A percentile compares a stretch with the other conserved stretches of the same genome.
phyloP scores from a whole-genome alignment of 2,797 vertebrate genomes.

The Graptemys geographica region DNA sequence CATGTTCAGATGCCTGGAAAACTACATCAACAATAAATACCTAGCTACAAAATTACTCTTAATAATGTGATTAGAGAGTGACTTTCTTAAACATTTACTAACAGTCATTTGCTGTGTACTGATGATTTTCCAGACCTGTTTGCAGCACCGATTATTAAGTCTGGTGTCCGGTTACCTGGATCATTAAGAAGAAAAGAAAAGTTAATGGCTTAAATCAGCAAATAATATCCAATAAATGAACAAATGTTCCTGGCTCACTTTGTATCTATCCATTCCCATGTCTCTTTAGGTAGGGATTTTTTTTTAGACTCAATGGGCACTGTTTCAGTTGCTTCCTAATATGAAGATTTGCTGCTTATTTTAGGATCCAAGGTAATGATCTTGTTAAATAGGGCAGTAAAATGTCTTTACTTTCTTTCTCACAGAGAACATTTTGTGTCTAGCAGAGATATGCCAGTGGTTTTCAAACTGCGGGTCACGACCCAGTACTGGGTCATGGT shows the following conservation, averaged over 20 bases:
- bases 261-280: background rate
- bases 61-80: background rate
- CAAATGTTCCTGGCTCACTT: background rate
- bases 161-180: background rate
- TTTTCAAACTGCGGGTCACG: too few relatives aligned
- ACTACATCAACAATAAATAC: background rate
- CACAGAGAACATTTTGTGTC: background rate
- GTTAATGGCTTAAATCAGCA: background rate
- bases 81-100: background rate
- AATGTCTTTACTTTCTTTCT: constrained; percentile 13
- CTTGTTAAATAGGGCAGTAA: constrained; percentile 11
- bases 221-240: background rate
- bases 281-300: background rate
- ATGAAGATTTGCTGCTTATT: background rate
- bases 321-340: background rate
- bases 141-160: background rate
- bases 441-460: background rate
- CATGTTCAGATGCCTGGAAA: background rate
- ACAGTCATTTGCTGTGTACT: background rate
- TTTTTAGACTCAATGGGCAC: background rate
- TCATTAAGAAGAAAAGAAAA: background rate
- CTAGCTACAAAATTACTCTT: background rate
- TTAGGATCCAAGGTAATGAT: background rate
- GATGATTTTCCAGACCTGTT: background rate
- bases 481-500: too few relatives aligned